These are phyloP conservation scores for Mus musculus DNA, from an alignment of 2,113 vertebrate species.

Conservation along the genomic window DNA sequence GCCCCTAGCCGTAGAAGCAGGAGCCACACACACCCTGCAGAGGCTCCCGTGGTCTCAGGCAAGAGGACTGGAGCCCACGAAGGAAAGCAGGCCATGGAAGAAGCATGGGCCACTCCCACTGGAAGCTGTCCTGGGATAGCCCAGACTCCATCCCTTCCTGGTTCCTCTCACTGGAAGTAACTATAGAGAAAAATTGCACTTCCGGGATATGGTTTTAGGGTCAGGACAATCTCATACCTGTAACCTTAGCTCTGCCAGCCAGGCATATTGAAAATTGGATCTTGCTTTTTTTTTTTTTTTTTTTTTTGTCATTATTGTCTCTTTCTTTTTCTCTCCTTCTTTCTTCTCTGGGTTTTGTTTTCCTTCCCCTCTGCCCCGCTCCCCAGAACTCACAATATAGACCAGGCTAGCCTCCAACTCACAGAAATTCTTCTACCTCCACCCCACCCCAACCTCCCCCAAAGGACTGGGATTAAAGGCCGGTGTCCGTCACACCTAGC, in stretches of 20 bases:
- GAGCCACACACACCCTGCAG: neutral
- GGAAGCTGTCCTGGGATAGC: neutral
- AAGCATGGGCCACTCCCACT: neutral
- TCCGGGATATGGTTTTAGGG: neutral
- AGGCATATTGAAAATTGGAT: neutral
- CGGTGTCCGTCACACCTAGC: neutral
- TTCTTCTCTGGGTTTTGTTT: neutral
- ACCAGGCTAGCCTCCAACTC: neutral
- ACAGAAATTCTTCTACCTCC: neutral
- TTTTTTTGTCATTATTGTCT: neutral
- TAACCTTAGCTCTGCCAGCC: neutral
- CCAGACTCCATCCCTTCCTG: neutral
- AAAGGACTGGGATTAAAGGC: neutral
- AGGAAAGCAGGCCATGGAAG: neutral
- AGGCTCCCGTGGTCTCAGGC: neutral
- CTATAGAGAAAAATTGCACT: conserved; percentile 16
- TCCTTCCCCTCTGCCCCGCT: too few relatives aligned
- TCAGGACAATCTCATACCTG: neutral
- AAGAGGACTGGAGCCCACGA: neutral
- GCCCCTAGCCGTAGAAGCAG: neutral
- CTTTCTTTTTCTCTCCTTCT: neutral
- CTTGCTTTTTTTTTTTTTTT: neutral
- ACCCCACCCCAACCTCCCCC: too few relatives aligned
- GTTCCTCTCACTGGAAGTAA: conserved; percentile 33
- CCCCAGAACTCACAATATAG: neutral